Conservation (phyloP, 1,140 invertebrate species). For the Cyclargus thomasi region DNA sequence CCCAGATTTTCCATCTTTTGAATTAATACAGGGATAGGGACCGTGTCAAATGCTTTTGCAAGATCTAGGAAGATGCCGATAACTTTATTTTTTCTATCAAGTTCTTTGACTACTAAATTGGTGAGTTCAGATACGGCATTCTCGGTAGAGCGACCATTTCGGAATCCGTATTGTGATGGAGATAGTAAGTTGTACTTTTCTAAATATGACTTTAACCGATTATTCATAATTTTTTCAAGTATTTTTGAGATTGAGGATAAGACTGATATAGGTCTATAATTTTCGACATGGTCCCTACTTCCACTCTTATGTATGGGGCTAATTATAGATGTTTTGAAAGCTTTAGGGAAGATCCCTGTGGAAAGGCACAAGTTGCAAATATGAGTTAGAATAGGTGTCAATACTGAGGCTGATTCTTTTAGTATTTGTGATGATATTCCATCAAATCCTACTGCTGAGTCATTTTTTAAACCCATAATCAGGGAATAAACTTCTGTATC, state of each 20-base stretch:
- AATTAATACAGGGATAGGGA: no score
- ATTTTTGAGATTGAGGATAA: no score
- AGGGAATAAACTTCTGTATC: neutral
- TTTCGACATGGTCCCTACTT: no score
- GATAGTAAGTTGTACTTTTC: neutral
- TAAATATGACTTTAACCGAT: no score
- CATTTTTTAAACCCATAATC: neutral
- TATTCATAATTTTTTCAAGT: no score
- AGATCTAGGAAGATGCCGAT: neutral
- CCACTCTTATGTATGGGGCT: no score
- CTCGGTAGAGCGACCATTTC: slow-evolving; percentile 7
- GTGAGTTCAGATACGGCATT: slow-evolving; percentile 13
- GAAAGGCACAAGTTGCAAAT: neutral
- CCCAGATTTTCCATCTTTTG: no score
- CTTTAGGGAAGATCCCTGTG: slow-evolving; percentile 14
- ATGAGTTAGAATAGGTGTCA: slow-evolving; percentile 7
- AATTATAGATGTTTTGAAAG: slow-evolving; percentile 12
- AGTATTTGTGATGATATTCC: neutral
- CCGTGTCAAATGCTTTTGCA: no score
- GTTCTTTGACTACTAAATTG: slow-evolving; percentile 7
- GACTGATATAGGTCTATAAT: no score
- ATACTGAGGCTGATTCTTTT: neutral
- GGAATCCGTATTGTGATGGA: slow-evolving; percentile 13
- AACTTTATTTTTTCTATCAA: slow-evolving; percentile 13
- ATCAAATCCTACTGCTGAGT: neutral